phyloP scores from a whole-genome alignment of 2,797 vertebrate species.

The Phoeniculus purpureus region DNA sequence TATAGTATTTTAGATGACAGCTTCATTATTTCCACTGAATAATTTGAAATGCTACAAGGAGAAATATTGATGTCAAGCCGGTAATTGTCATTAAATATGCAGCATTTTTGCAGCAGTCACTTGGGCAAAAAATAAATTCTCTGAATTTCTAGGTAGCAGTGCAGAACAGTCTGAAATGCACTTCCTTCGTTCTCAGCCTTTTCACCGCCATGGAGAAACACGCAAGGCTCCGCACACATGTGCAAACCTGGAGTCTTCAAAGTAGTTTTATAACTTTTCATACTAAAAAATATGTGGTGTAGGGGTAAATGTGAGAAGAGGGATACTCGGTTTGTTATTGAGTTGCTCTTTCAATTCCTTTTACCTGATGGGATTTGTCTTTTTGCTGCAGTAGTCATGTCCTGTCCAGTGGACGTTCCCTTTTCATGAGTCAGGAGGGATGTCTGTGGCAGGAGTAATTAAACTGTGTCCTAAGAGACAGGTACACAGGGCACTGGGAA shows the following conservation, averaged over 20 bases:
- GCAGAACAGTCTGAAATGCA: background rate
- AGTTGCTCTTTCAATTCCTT: background rate
- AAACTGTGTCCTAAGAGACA: background rate
- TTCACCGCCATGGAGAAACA: background rate
- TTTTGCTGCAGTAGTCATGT: background rate
- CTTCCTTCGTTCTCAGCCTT: background rate
- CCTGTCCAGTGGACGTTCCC: background rate
- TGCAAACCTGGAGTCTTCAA: background rate
- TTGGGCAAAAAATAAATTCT: constrained; percentile 39
- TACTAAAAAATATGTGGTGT: background rate
- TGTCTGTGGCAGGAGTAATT: background rate
- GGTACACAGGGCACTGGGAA: background rate
- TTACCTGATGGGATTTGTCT: background rate
- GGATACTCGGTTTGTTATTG: background rate
- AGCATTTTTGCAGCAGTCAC: constrained; percentile 37
- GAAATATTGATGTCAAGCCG: constrained; percentile 64
- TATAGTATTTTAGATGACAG: constrained; percentile 74
- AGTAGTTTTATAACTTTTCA: background rate
- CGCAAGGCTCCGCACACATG: background rate
- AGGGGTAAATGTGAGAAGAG: background rate
- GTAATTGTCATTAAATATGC: constrained; percentile 71
- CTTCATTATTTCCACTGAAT: constrained; percentile 75
- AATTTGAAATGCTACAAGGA: constrained; percentile 62
- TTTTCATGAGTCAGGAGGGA: background rate
- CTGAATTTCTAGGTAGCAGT: background rate